These are phyloP conservation scores for Heliothis peltigera DNA, from an alignment of 2,888 invertebrate genomes.

Conservation along the genomic window DNA sequence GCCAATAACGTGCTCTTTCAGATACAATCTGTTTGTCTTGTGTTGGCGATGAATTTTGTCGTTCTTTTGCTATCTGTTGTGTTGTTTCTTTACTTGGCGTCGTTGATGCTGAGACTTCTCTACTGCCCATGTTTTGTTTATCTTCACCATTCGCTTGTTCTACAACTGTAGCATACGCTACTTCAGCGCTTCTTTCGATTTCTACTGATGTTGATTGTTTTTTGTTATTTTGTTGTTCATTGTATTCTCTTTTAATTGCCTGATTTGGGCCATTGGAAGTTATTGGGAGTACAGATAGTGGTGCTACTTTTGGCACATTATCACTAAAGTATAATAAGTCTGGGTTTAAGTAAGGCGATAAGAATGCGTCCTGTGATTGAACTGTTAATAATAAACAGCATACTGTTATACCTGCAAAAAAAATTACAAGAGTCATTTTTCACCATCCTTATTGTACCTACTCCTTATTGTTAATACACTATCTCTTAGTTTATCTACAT, in stretches of 20 bases:
- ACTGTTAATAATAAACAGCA: conserved; percentile 49
- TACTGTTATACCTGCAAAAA: conserved; percentile 54
- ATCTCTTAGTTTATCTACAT: not conserved
- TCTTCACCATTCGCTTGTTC: conserved; percentile 12
- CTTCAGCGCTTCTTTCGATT: conserved; percentile 38
- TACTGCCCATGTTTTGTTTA: not conserved
- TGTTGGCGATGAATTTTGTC: conserved; percentile 2
- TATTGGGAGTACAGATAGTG: conserved; percentile 6
- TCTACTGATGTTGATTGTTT: conserved; percentile 17
- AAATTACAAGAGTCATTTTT: not conserved
- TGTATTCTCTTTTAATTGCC: conserved; percentile 12
- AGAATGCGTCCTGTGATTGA: conserved; percentile 36
- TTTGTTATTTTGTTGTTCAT: not conserved
- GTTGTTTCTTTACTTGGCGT: conserved; percentile 2
- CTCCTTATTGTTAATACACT: too few species aligned
- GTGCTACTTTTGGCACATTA: conserved; percentile 15
- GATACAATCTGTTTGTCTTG: not conserved
- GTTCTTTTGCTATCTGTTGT: not conserved
- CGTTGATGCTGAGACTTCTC: conserved; percentile 5
- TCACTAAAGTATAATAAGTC: conserved; percentile 58
- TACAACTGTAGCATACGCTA: conserved; percentile 18
- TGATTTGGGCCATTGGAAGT: not conserved
- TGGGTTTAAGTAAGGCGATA: conserved; percentile 28
- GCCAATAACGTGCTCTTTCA: not conserved
- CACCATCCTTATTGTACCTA: not conserved